Evolutionary conservation across 2,888 invertebrate genomes (phyloP), one percentile per base, ranked within the genome.

Genomic region (Limnephilus marmoratus): DNA sequence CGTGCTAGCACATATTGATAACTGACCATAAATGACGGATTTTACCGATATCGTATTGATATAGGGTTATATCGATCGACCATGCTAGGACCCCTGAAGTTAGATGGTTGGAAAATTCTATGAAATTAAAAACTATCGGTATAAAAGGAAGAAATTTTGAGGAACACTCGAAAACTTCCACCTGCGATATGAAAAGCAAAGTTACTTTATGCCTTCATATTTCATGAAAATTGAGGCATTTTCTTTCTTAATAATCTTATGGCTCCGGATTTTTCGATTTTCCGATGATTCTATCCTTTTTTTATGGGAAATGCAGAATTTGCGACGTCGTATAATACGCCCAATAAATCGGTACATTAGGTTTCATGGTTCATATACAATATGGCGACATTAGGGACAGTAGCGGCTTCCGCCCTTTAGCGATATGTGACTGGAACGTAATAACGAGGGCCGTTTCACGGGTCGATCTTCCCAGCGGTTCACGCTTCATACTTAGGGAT

Each of bases 401-500:
- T 45, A 82, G 81, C 45, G 81, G 90, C 90, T 85, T 85, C 85
- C 85, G 90, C 83, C 90, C 90, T 89, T 37, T 89, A 80, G 80
- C 80, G 34, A 24, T 89, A 53, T 45, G 87, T 49, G 85, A 90
- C 31, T 41, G 34, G 90, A 68, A 45, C 90, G 45, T 90, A 90
- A 90, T 90, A 90, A 90, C 85, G 34, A 45, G 91, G 85, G 92
- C 88, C 87, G 83, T 93, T 91, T 91, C 85, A 81, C 18, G 88
- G 80, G 49, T 53, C 87, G 29, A 87, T 87, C 49, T 87, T 87
- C 53, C 49, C n/a, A 86, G 24, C 87, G 18, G 87, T 87, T 53
- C 41, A 37, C 37, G 18, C 7, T 11, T 18, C 18, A 24, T 85
- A n/a, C 68, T 68, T 68, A 68, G 68, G 68, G 68, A 68, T 68